Conservation (phyloP, 2,797 vertebrate genomes). For the Sternotherus odoratus region DNA sequence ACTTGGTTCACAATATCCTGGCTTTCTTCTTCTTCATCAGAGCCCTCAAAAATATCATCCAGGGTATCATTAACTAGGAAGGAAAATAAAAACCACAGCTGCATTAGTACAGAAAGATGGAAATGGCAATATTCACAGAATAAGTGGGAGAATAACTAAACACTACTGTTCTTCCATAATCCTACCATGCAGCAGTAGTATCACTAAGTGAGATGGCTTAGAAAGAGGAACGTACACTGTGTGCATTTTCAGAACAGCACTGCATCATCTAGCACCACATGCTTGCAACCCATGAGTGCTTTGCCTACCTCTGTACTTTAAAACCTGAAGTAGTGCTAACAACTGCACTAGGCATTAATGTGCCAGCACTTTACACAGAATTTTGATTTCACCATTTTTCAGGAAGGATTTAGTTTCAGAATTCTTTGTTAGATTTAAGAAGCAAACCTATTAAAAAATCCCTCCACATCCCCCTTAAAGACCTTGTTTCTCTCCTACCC, state of each 20-base stretch:
- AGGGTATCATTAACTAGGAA: conserved; percentile 94
- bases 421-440: neutral
- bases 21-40: conserved; percentile 98
- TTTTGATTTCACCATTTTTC: neutral
- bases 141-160: neutral
- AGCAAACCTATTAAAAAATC: neutral
- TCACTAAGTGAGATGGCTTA: rapidly evolving
- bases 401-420: neutral
- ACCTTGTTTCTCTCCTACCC: neutral
- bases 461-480: neutral
- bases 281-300: neutral
- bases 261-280: neutral
- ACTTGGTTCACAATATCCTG: conserved; percentile 98
- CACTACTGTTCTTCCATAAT: neutral
- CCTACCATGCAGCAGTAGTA: neutral
- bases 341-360: neutral
- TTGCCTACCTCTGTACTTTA: neutral
- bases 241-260: neutral
- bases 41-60: conserved; percentile 96
- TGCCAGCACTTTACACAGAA: neutral
- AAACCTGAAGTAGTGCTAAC: neutral
- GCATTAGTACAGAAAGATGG: neutral
- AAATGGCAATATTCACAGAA: neutral
- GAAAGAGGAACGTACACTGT: neutral
- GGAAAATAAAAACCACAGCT: neutral